Evolutionary conservation across 2,113 vertebrate species (phyloP).

Genomic region (Capreolus pygargus): DNA sequence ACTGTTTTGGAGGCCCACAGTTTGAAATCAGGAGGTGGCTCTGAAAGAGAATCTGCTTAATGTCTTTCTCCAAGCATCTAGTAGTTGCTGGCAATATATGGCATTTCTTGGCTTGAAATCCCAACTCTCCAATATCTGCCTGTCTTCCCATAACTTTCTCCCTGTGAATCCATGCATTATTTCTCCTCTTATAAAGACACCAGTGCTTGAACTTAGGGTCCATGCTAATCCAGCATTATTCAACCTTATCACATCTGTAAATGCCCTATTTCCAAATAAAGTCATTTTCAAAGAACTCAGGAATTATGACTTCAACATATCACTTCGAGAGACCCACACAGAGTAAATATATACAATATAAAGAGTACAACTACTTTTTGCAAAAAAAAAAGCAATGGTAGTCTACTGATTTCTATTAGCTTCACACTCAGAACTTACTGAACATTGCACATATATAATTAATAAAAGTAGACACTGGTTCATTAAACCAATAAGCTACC

Average conservation of each 20-base stretch:
- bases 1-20: background rate
- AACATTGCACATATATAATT: background rate
- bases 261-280: background rate
- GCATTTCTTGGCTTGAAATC: background rate
- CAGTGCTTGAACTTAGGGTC: background rate
- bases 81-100: background rate
- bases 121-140: background rate
- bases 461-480: background rate
- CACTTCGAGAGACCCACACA: background rate
- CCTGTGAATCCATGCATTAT: background rate
- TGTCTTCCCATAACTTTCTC: background rate
- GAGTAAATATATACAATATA: background rate
- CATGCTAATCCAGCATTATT: background rate
- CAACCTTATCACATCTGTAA: background rate
- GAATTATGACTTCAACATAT: background rate
- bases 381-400: background rate
- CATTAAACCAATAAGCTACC: background rate
- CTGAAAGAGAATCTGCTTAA: background rate
- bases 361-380: background rate
- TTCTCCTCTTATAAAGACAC: background rate
- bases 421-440: background rate
- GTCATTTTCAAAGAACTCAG: background rate
- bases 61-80: background rate
- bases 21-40: background rate
- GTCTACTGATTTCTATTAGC: background rate